phyloP scores from a whole-genome alignment of 1,140 invertebrate species.

The Sycobia sp. region DNA sequence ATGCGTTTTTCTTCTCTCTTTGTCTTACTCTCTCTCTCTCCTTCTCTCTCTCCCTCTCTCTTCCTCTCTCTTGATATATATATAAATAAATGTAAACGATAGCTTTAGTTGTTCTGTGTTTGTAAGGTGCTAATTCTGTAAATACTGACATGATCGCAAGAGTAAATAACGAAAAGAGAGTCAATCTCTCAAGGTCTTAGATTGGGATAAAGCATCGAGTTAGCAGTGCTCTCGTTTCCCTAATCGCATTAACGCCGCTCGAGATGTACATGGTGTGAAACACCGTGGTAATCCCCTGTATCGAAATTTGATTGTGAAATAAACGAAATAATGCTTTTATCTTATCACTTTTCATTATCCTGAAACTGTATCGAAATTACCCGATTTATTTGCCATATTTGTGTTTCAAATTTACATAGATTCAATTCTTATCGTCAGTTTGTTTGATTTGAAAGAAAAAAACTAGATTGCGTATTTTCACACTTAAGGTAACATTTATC shows the following conservation, averaged over 20 bases:
- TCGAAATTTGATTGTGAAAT: slow-evolving; percentile 41
- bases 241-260: slow-evolving; percentile 11
- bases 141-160: slow-evolving; percentile 35
- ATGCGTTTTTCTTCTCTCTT: slow-evolving; percentile 4
- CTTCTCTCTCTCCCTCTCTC: neutral
- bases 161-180: slow-evolving; percentile 23
- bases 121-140: slow-evolving; percentile 42
- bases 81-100: slow-evolving; percentile 15
- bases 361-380: neutral
- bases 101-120: slow-evolving; percentile 15
- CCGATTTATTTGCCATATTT: neutral
- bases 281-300: slow-evolving; percentile 33
- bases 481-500: too few relatives aligned
- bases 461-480: too few relatives aligned
- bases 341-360: neutral
- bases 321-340: slow-evolving; percentile 46
- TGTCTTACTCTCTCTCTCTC: too few relatives aligned
- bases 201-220: slow-evolving; percentile 6
- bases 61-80: too few relatives aligned
- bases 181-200: slow-evolving; percentile 5
- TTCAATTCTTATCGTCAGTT: too few relatives aligned
- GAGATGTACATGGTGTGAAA: neutral
- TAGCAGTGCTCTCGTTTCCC: neutral
- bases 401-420: neutral
- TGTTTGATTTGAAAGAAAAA: too few relatives aligned